Base-by-base conservation (phyloP, 1,140 invertebrate species). In the Papilio machaon region DNA sequence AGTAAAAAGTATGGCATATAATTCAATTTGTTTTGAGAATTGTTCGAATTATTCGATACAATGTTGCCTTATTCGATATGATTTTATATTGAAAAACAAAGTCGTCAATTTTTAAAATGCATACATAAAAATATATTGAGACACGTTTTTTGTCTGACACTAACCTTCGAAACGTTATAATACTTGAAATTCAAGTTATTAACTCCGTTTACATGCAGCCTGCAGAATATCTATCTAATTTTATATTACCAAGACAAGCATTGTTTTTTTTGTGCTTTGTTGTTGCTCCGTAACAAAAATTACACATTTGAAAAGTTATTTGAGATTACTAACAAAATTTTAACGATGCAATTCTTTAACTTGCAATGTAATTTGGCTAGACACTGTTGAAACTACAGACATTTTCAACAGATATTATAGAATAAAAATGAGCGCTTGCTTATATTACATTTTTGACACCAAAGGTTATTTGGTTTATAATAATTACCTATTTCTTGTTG, bases 121-220 rank as follows among this genome's bases (percentile, higher is more conserved):
- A 70, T 38, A 74, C 46, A 46, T 74, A 74, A 46, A 74, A 49
- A 76, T 76, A 76, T 47, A 74, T 52, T 52, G 19, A 76, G 74
- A 76, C 74, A 47, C 74, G 46, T 76, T 76, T 75, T 76, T 76
- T 76, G 46, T 13, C 46, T 47, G 60, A 79, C 19, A 67, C 47
- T 79, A 79, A 79, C 77, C 77, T 79, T 79, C 77, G 77, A 67
- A 79, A 79, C 77, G 17, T 46, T 64, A 79, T 19, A 79, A 79
- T 79, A 79, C 54, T 79, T 79, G 77, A 79, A 43, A 79, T 79
- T 79, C 77, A 79, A 79, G 58, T 79, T 79, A 79, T 79, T 64
- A 64, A 64, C 58, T 79, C 77, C 77, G 77, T 79, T 79, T 58
- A 79, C 58, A 64, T 79, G 77, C 77, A 79, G 35, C 17, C 35